phyloP scores from a whole-genome alignment of 2,888 invertebrate genomes.

The Pteria penguin region DNA sequence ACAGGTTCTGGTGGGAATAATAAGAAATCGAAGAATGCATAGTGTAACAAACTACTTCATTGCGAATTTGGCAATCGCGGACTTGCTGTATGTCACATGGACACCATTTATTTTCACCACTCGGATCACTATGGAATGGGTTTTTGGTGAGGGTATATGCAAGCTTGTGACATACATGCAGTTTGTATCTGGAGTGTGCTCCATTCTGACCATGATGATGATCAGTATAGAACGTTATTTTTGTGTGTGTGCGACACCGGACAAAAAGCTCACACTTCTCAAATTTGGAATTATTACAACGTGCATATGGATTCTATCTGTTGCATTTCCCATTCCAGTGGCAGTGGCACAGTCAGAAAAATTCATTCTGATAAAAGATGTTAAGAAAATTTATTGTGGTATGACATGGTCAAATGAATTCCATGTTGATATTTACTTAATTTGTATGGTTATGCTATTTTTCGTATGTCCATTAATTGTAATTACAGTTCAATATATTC shows the following conservation, averaged over 20 bases:
- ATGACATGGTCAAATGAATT: constrained; percentile 54
- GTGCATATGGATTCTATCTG: constrained; percentile 52
- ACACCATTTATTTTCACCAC: constrained; percentile 57
- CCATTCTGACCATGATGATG: constrained; percentile 60
- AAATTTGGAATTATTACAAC: constrained; percentile 37
- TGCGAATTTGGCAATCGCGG: constrained; percentile 56
- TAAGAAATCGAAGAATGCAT: constrained; percentile 48
- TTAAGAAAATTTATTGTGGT: constrained; percentile 50
- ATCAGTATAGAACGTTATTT: constrained; percentile 59
- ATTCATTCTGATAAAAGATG: constrained; percentile 17
- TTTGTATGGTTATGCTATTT: constrained; percentile 53
- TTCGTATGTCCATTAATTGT: constrained; percentile 55
- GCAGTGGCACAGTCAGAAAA: constrained; percentile 51
- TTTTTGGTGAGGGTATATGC: constrained; percentile 54
- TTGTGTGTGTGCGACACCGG: constrained; percentile 48
- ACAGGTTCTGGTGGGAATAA: constrained; percentile 55
- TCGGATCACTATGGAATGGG: constrained; percentile 54
- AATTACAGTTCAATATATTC: constrained; percentile 49
- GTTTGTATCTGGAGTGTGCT: constrained; percentile 55
- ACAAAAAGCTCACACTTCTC: constrained; percentile 42
- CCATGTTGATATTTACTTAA: constrained; percentile 49
- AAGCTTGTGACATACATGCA: constrained; percentile 59
- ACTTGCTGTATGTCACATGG: constrained; percentile 52
- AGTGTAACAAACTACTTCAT: constrained; percentile 55
- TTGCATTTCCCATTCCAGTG: constrained; percentile 55